These are phyloP conservation scores for Drosophila ustulata DNA, from an alignment of 2,888 invertebrate genomes.

Conservation along the genomic window DNA sequence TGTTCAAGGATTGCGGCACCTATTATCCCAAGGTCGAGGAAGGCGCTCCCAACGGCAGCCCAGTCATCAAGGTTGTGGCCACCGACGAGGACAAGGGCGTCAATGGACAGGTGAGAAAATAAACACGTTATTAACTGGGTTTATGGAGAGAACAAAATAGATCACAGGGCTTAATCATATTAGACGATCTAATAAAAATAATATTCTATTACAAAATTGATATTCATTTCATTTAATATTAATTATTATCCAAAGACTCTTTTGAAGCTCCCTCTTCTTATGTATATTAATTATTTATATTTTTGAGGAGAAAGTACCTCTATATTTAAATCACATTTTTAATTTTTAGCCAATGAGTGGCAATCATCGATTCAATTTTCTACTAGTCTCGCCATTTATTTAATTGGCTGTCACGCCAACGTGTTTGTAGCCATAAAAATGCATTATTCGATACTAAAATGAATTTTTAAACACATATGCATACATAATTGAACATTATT, in stretches of 20 bases:
- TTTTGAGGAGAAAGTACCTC: no score
- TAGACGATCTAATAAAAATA: no score
- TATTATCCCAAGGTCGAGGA: conserved; percentile 98
- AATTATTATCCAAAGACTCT: no score
- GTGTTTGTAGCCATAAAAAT: background rate
- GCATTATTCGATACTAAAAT: background rate
- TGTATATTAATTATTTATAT: no score
- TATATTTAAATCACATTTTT: background rate
- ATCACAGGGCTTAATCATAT: no score
- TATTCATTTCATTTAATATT: no score
- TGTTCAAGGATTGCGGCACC: conserved; percentile 96
- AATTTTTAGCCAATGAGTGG: background rate
- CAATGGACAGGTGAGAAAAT: conserved; percentile 89
- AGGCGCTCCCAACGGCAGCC: conserved; percentile 96
- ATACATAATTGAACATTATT: conserved; percentile 8
- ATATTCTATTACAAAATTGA: no score
- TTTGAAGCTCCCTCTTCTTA: no score
- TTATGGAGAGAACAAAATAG: no score
- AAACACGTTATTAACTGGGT: no score
- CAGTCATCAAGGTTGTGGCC: conserved; percentile 96
- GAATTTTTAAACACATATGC: conserved; percentile 1
- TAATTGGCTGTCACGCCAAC: conserved; percentile 1
- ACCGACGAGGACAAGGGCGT: conserved; percentile 98
- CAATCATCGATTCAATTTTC: no score
- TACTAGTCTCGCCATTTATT: background rate